Percentiles rank a stretch among this genome's conserved stretches.
phyloP scores from a whole-genome alignment of 2,797 vertebrate species.

The Sternarchorhynchus goeldii region DNA sequence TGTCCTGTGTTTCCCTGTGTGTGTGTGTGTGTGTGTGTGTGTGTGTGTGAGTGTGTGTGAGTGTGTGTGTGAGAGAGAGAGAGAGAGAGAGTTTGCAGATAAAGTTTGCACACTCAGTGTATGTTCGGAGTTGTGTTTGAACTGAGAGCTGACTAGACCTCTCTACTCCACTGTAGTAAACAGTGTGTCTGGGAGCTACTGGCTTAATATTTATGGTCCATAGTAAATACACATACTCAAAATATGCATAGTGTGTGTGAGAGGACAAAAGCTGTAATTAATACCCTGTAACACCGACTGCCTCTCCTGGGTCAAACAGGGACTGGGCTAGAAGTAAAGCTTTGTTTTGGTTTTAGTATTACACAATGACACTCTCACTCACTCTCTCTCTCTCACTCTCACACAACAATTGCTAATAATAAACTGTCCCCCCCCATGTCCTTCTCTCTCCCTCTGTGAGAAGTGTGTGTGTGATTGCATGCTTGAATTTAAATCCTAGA shows the following conservation, averaged over 20 bases:
- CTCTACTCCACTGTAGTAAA: slow-evolving; percentile 19
- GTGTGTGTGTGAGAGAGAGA: slow-evolving; percentile 28
- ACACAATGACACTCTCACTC: slow-evolving; percentile 2
- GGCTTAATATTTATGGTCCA: background rate
- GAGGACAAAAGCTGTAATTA: background rate
- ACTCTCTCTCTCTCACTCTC: background rate
- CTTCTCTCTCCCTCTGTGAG: background rate
- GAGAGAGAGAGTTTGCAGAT: background rate
- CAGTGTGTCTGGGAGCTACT: slow-evolving; percentile 20
- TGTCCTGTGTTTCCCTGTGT: background rate
- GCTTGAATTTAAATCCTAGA: no score
- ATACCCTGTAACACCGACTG: background rate
- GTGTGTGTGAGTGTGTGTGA: slow-evolving; percentile 17
- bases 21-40: background rate
- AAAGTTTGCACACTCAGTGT: slow-evolving; percentile 4
- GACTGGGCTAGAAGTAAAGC: slow-evolving; percentile 15
- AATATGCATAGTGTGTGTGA: background rate
- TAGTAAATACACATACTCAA: background rate
- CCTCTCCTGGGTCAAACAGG: slow-evolving; percentile 4
- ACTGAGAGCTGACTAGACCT: slow-evolving; percentile 10
- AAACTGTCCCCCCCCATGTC: background rate
- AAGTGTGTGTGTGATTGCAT: background rate
- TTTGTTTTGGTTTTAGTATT: background rate
- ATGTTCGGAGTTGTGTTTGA: slow-evolving; percentile 24
- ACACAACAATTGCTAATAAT: background rate